Percentiles rank a stretch among this genome's conserved stretches.
phyloP scores from a whole-genome alignment of 2,113 vertebrate species.

The Acrocephalus kingi region DNA sequence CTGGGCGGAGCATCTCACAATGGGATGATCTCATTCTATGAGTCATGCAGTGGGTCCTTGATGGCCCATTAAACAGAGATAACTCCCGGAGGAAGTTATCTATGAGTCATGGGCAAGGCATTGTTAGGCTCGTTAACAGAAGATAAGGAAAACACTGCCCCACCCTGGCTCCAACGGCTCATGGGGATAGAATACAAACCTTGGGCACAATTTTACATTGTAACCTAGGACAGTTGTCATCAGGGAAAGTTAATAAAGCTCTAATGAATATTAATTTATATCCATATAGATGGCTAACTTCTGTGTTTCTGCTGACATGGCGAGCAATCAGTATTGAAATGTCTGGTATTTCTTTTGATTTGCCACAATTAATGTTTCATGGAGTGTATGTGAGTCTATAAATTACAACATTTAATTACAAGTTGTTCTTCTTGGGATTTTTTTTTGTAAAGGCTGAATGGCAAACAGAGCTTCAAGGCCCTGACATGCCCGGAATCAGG shows the following conservation, averaged over 20 bases:
- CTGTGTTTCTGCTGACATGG: conserved; percentile 30
- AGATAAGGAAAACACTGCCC: no score
- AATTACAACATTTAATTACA: conserved; percentile 41
- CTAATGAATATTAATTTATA: conserved; percentile 47
- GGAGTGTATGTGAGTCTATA: conserved; percentile 1
- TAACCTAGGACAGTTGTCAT: background rate
- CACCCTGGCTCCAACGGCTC: no score
- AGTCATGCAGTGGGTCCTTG: no score
- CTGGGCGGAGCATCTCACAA: no score
- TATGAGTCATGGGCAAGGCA: no score
- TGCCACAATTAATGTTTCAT: conserved; percentile 39
- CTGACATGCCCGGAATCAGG: background rate
- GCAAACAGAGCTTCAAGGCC: background rate
- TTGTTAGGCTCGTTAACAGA: no score
- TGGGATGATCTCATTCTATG: no score
- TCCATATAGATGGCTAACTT: background rate
- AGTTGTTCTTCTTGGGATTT: background rate
- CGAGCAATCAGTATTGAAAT: background rate
- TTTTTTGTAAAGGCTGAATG: background rate
- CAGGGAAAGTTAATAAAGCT: background rate
- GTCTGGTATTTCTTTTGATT: conserved; percentile 34
- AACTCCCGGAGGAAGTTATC: no score
- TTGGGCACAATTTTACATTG: no score
- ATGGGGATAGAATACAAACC: no score
- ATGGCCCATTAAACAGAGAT: no score